phyloP scores from a whole-genome alignment of 2,113 vertebrate genomes.

The Psettodes erumei region DNA sequence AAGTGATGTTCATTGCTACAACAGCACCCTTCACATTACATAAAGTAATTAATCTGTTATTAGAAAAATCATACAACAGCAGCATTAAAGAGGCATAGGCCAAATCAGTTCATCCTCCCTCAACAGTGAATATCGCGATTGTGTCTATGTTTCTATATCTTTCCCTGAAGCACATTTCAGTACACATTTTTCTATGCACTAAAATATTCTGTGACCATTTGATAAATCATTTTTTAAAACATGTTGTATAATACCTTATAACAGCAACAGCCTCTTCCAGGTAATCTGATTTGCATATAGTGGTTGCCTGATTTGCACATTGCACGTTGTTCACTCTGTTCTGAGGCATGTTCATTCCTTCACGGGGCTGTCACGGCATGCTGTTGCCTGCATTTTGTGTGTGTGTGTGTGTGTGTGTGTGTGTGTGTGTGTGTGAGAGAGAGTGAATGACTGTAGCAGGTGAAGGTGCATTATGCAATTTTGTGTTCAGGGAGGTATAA shows the following conservation, averaged over 20 bases:
- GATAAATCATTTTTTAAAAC: neutral
- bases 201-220: neutral
- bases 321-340: neutral
- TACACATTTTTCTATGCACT: neutral
- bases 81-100: neutral
- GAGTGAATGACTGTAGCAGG: neutral
- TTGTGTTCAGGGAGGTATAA: conserved; percentile 1
- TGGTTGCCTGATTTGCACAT: conserved; percentile 27
- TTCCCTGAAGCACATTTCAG: neutral
- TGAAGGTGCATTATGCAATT: conserved; percentile 3
- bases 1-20: too few species aligned
- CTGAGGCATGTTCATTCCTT: conserved; percentile 34
- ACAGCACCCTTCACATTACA: too few species aligned
- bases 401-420: neutral
- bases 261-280: neutral
- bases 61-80: neutral
- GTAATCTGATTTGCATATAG: conserved; percentile 38
- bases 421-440: neutral
- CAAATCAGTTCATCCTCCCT: neutral
- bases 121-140: neutral
- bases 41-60: neutral
- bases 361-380: conserved; percentile 46
- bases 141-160: neutral
- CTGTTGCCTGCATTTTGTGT: conserved; percentile 1
- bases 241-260: neutral